Base-by-base conservation (phyloP, 1,140 invertebrate species). In the Ephestia elutella region DNA sequence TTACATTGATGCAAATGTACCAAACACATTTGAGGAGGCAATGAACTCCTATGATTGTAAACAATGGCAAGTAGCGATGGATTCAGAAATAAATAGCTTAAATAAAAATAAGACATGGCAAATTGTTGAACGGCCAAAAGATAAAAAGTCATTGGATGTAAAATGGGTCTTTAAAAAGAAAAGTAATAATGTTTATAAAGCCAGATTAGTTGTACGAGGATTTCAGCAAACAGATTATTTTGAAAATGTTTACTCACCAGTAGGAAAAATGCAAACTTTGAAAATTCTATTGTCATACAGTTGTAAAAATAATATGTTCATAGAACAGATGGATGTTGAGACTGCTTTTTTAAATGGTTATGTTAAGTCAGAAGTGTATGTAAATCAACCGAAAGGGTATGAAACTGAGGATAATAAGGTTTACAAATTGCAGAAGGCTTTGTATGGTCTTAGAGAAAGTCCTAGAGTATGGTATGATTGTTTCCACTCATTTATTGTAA, bases 261-360 rank as follows among this genome's bases (percentile, higher is more conserved):
- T 82, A 57, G 70, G 38, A 59, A 72, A 67, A 70, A 72, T 72
- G 67, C 64, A 59, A 57, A 72, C 70, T 21, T 66, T 72, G 11
- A 69, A 80, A 70, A 60, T 70, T 54, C 62, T 80, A 66, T 66
- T 77, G 32, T 69, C 68, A 35, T 73, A 75, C 38, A 63, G 66
- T 68, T 76, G 66, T 55, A 54, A 71, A 72, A 65, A 71, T 63
- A 61, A 62, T 61, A 67, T 68, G 44, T 51, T 66, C 30, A 66
- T 87, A 0, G 56, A 67, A 10, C 75, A 86, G 57, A 74, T 87
- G 62, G 86, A 89, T 72, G 74, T 88, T 13, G 66, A 71, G 58
- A 80, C 68, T 66, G 73, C 65, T 0, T 68, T 71, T 58, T 59
- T 89, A 54, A 82, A 89, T 70, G 77, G 75, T 20, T n/a, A 75